Evolutionary conservation across 2,797 vertebrate species (phyloP), one percentile per base, ranked within the genome.

Genomic region (Enoplosus armatus): DNA sequence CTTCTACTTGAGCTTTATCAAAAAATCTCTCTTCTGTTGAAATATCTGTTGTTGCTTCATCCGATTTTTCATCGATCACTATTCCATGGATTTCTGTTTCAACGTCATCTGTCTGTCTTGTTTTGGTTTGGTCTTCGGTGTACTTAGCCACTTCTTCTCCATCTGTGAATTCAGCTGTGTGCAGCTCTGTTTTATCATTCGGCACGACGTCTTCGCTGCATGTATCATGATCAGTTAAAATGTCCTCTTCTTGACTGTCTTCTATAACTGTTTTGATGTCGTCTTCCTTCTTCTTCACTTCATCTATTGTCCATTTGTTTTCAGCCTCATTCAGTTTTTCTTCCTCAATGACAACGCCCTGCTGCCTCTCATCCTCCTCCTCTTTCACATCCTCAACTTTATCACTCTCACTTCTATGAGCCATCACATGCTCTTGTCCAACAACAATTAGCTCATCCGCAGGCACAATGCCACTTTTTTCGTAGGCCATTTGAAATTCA

Each of bases 101-200:
- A 6, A 6, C 37, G 9, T 31, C 20, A 45, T 61, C 56, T 0
- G 11, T 24, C 50, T 72, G 63, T 67, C 37, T 58, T 24, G 31
- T 31, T 70, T 63, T 66, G 39, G 55, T 81, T 75, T 82, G 65
- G 55, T 72, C 39, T 24, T 48, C 10, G 0, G 37, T 33, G 31
- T 75, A 53, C 29, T 39, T 0, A 2, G 47, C 71, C 63, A 83
- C 72, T 60, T 62, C 20, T 29, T 50, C 51, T 47, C 33, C 48
- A 53, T 55, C 9, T 80, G 66, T 51, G 9, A 58, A n/a, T 31
- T 58, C 60, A 67, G 26, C 11, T 31, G 43, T 26, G 10, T 68
- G 50, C 18, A 22, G 41, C 39, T 77, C 50, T 45, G 29, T 29
- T 55, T 72, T 20, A 54, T 5, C n/a, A 41, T 24, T 55, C 29